Conservation (phyloP, 2,888 invertebrate genomes). For the Aphodius sticticus region DNA sequence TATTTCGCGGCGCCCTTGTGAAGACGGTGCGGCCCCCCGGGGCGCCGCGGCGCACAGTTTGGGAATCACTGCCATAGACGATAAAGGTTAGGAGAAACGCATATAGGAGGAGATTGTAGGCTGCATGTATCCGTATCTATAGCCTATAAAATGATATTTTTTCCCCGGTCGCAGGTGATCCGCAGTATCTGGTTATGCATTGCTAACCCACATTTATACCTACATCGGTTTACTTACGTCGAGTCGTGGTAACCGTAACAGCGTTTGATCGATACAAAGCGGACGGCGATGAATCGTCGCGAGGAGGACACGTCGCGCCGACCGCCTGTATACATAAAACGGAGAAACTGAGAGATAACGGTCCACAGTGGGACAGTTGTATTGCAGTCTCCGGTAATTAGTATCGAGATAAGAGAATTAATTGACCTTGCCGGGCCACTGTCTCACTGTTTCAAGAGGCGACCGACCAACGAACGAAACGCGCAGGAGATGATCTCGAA, state of each 20-base stretch:
- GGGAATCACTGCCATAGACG: no score
- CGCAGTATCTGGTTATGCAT: neutral
- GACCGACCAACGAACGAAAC: neutral
- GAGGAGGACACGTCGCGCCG: neutral
- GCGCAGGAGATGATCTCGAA: slow-evolving; percentile 55
- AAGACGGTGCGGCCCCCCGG: no score
- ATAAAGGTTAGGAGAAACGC: no score
- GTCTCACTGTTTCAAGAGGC: slow-evolving; percentile 26
- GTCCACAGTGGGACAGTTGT: slow-evolving; percentile 34
- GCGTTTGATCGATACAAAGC: slow-evolving; percentile 29
- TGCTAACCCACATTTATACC: neutral
- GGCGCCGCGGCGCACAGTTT: no score
- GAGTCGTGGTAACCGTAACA: slow-evolving; percentile 19
- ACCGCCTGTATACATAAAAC: neutral
- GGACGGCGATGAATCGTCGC: slow-evolving; percentile 26
- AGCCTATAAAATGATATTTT: neutral
- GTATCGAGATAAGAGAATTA: slow-evolving; percentile 46
- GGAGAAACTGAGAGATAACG: neutral
- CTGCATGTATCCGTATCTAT: no score
- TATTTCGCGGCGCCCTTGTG: no score
- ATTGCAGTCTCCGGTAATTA: slow-evolving; percentile 43
- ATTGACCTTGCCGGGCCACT: slow-evolving; percentile 35
- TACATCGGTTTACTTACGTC: neutral
- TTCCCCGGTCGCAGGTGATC: neutral
- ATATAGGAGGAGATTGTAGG: no score